phyloP scores from a whole-genome alignment of 35 echinoderm and acorn worm genomes.

The Apostichopus parvimensis region DNA sequence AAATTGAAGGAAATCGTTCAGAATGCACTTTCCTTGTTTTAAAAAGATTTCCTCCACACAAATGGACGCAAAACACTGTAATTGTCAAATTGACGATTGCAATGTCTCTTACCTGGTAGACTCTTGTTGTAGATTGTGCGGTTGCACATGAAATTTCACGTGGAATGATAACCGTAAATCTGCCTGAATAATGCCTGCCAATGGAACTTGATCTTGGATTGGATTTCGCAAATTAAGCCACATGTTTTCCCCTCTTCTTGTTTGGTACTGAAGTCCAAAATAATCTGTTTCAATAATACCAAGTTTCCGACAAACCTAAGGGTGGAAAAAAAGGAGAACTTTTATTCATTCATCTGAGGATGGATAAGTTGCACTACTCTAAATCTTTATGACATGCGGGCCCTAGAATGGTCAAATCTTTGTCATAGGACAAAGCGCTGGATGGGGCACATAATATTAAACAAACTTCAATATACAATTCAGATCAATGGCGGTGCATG shows the following conservation, averaged over 20 bases:
- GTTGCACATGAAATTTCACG: constrained; percentile 90
- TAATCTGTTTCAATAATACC: constrained; percentile 82
- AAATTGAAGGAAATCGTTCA: too few relatives aligned
- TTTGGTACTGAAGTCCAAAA: constrained; percentile 83
- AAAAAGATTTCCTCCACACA: background rate
- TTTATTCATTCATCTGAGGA: too few relatives aligned
- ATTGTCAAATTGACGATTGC: background rate
- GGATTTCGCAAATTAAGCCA: constrained; percentile 90
- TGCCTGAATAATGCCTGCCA: constrained; percentile 34
- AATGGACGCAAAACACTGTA: background rate
- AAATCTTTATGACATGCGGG: too few relatives aligned
- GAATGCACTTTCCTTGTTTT: too few relatives aligned
- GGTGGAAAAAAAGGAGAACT: background rate
- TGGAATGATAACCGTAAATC: constrained; percentile 63
- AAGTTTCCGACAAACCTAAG: constrained; percentile 71
- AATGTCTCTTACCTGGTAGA: constrained; percentile 67
- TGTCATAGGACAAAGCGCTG: too few relatives aligned
- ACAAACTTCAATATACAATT: too few relatives aligned
- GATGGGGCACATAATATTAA: too few relatives aligned
- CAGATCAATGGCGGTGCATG: too few relatives aligned
- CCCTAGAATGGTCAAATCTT: too few relatives aligned
- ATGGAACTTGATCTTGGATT: constrained; percentile 73
- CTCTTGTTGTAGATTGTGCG: constrained; percentile 80
- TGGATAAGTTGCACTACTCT: too few relatives aligned
- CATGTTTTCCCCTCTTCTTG: constrained; percentile 70